Percentiles rank a stretch among this genome's conserved stretches.
phyloP scores from a whole-genome alignment of 2,113 vertebrate species.

The Struthidea cinerea region DNA sequence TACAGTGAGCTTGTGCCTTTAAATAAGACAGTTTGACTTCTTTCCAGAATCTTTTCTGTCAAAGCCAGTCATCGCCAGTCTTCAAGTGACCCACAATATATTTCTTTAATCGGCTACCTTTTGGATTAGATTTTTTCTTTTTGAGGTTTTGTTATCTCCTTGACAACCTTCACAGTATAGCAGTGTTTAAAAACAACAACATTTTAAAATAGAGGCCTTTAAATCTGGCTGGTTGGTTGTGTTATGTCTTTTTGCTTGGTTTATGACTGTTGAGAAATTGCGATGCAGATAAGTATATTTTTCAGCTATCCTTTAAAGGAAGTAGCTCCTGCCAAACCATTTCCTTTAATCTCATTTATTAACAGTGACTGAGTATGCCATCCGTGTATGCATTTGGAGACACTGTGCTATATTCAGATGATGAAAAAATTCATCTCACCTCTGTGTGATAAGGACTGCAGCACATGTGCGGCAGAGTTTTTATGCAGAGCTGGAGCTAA shows the following conservation, averaged over 20 bases:
- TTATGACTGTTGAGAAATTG: background rate
- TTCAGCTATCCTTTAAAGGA: background rate
- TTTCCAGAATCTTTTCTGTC: background rate
- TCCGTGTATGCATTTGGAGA: background rate
- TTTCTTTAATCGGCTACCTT: background rate
- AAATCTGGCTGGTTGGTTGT: background rate
- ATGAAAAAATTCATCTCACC: background rate
- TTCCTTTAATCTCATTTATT: background rate
- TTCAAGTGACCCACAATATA: background rate
- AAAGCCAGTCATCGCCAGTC: background rate
- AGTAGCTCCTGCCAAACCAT: background rate
- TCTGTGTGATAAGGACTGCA: background rate
- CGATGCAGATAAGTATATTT: background rate
- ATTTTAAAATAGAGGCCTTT: background rate
- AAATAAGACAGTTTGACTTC: background rate
- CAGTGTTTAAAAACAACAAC: background rate
- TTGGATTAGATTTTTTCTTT: background rate
- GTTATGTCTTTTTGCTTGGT: background rate
- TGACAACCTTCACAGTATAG: background rate
- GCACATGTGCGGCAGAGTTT: background rate
- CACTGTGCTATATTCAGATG: background rate
- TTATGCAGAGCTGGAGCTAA: background rate
- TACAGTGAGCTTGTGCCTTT: background rate
- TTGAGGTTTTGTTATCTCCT: background rate
- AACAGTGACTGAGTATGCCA: background rate